A percentile compares a stretch with the other conserved stretches of the same genome.
These are phyloP conservation scores for Microtus oregoni DNA, from an alignment of 2,113 vertebrate genomes.

Conservation along the genomic window DNA sequence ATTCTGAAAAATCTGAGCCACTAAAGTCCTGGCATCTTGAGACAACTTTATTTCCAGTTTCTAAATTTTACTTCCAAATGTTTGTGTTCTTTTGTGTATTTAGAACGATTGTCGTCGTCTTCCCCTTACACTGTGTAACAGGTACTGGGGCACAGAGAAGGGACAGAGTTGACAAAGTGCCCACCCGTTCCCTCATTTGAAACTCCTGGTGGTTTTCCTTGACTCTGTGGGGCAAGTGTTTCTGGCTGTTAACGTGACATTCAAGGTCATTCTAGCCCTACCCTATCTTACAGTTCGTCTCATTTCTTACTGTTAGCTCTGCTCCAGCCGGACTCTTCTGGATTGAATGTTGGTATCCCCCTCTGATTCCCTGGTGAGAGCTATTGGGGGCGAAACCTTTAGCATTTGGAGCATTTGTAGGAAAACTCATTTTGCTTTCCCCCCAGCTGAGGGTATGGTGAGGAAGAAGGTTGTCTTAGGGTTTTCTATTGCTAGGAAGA, in stretches of 20 bases:
- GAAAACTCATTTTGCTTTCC: not conserved
- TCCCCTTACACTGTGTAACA: not conserved
- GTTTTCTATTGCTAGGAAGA: not conserved
- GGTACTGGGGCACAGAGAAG: not conserved
- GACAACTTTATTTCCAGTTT: slow-evolving; percentile 29
- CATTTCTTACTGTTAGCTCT: not conserved
- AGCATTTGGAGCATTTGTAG: not conserved
- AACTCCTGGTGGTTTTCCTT: not conserved
- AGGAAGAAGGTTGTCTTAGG: not conserved
- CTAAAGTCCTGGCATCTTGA: not conserved
- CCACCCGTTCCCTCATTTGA: not conserved
- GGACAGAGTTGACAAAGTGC: not conserved
- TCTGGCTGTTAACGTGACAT: not conserved
- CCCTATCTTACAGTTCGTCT: not conserved
- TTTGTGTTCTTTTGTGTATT: not conserved
- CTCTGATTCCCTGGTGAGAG: not conserved
- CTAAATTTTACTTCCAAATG: slow-evolving; percentile 29
- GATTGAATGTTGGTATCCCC: not conserved
- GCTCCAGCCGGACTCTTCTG: not conserved
- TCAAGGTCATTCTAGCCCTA: not conserved
- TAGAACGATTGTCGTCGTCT: not conserved
- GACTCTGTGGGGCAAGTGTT: not conserved
- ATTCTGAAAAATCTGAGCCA: not conserved
- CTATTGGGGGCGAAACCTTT: not conserved
- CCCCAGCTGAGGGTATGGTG: not conserved